phyloP scores from a whole-genome alignment of 2,888 invertebrate genomes.

The Lumbricus terrestris region DNA sequence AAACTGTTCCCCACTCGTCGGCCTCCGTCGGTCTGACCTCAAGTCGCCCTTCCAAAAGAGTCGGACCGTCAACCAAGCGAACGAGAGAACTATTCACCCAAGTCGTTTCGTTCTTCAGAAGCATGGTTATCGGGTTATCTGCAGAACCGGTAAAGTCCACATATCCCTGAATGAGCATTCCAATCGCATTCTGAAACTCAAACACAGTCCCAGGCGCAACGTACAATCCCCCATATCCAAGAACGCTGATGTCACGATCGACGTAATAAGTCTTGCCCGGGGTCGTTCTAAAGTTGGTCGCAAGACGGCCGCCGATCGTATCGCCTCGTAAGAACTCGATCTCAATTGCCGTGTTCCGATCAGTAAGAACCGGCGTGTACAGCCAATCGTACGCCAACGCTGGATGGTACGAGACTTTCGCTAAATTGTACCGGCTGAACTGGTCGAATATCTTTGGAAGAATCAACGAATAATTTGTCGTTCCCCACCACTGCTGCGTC shows the following conservation, averaged over 20 bases:
- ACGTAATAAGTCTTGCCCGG: conserved; percentile 70
- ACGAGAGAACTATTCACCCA: conserved; percentile 45
- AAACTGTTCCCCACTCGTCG: conserved; percentile 93
- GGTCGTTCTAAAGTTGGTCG: neutral
- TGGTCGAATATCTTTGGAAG: conserved; percentile 53
- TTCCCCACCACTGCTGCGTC: conserved; percentile 88
- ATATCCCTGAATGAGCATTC: conserved; percentile 76
- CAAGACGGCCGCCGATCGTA: conserved; percentile 28
- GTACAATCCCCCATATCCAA: conserved; percentile 52
- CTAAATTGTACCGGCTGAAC: conserved; percentile 75
- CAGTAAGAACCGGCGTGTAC: conserved; percentile 29
- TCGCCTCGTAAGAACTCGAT: conserved; percentile 27
- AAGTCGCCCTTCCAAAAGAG: conserved; percentile 76
- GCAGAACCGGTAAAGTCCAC: conserved; percentile 26
- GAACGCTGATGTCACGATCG: conserved; percentile 86
- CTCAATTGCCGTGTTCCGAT: conserved; percentile 25
- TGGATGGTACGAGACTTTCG: conserved; percentile 85
- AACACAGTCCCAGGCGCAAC: conserved; percentile 80
- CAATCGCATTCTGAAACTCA: conserved; percentile 80
- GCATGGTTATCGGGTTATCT: conserved; percentile 33
- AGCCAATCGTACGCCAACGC: conserved; percentile 78
- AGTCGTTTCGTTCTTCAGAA: conserved; percentile 44
- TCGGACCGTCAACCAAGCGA: conserved; percentile 69
- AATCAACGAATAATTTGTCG: conserved; percentile 38
- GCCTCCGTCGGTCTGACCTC: conserved; percentile 76